Conservation (phyloP, 2,113 vertebrate genomes). For the Hirundichthys speculiger region DNA sequence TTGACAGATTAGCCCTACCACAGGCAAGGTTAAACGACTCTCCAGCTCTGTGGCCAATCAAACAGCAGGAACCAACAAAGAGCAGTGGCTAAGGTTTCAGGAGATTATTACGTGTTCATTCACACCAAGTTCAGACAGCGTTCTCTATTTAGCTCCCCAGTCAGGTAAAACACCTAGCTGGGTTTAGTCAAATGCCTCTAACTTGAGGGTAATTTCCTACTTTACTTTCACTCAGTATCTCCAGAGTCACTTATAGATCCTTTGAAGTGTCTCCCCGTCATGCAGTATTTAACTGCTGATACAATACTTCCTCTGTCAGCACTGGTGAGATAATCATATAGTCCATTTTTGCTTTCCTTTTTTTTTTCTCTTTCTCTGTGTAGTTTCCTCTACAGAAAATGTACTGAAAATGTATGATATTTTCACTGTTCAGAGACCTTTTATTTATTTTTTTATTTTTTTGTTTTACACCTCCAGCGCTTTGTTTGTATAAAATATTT, state of each 20-base stretch:
- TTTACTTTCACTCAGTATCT: slow-evolving; percentile 75
- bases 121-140: slow-evolving; percentile 31
- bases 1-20: slow-evolving; percentile 67
- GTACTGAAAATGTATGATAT: slow-evolving; percentile 34
- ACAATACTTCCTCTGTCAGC: slow-evolving; percentile 74
- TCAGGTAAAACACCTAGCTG: slow-evolving; percentile 61
- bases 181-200: slow-evolving; percentile 61
- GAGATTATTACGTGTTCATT: slow-evolving; percentile 15
- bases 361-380: slow-evolving; percentile 26
- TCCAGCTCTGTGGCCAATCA: slow-evolving; percentile 48
- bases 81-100: slow-evolving; percentile 9
- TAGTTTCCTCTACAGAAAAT: slow-evolving; percentile 38
- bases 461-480: too few species aligned
- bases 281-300: slow-evolving; percentile 77
- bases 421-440: slow-evolving; percentile 29
- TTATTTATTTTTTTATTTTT: background rate
- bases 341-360: slow-evolving; percentile 54
- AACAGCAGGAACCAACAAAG: slow-evolving; percentile 43
- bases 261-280: slow-evolving; percentile 81
- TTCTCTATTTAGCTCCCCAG: slow-evolving; percentile 48
- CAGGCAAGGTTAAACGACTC: slow-evolving; percentile 62
- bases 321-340: slow-evolving; percentile 75
- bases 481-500: slow-evolving; percentile 19
- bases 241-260: slow-evolving; percentile 71
- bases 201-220: slow-evolving; percentile 73